phyloP scores from a whole-genome alignment of 2,113 vertebrate genomes.

The mouse (Mus musculus) region GRCm39 chr14:10402001-10402500 shows the following conservation, averaged over 20 bases:
- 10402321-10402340: neutral
- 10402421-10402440: neutral
- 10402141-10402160: neutral
- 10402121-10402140: neutral
- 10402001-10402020: neutral
- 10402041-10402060: neutral
- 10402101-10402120: neutral
- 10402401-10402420: neutral
- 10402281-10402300: neutral
- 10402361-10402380: neutral
- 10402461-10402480: neutral
- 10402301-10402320: neutral
- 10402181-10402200: neutral
- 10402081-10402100: neutral
- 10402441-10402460: neutral
- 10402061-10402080: neutral
- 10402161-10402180: neutral
- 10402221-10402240: neutral
- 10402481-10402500: neutral
- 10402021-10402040: neutral
- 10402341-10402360: neutral
- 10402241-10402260: neutral
- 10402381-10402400: neutral
- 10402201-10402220: neutral
- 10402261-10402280: neutral